Base-by-base conservation (phyloP, 2,888 invertebrate genomes). In the Mystacides longicornis region DNA sequence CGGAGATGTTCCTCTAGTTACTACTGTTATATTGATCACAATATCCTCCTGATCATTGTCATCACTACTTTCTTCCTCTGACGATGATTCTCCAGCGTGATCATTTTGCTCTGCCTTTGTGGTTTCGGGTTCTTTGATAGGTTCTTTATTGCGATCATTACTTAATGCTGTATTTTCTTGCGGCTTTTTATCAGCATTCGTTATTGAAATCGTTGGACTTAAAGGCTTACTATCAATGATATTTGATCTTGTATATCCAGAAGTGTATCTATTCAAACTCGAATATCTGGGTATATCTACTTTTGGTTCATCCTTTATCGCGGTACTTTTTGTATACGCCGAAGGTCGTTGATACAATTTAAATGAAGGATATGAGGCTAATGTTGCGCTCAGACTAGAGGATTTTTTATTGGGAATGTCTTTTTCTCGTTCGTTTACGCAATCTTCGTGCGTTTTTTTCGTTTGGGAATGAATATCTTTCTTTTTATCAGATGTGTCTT, bases 1-100 rank as follows among this genome's bases (percentile, higher is more conserved):
- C 1, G 90, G 90, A 18, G 90, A 91, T 0, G 90, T 90, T 23
- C 85, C 85, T 56, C 90, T 77, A 0, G 87, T 87, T 2, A 87
- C 77, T 51, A 89, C 81, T 3, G 78, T 77, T 2, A 90, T 68
- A 2, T 81, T 72, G 42, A 79, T 68, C 56, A 71, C 69, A 60
- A 71, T 70, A 16, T 64, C 60, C 2, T 54, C 50, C 53, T 70
- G 69, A 22, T 52, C 73, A 67, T 74, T 74, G 62, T 66, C 67
- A 52, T 70, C 71, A 64, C 68, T 64, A 53, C 69, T 67, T 9
- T 61, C 60, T n/a, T n/a, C n/a, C 14, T 63, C 63, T 9, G 61
- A 62, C 49, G 58, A 55, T 47, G 64, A 57, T 3, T 60, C 63
- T 45, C 64, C 61, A 49, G 60, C 58, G 46, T 62, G 59, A 49